Evolutionary conservation across 2,888 invertebrate species (phyloP).

Genomic region (Trissoscelio sp.): DNA sequence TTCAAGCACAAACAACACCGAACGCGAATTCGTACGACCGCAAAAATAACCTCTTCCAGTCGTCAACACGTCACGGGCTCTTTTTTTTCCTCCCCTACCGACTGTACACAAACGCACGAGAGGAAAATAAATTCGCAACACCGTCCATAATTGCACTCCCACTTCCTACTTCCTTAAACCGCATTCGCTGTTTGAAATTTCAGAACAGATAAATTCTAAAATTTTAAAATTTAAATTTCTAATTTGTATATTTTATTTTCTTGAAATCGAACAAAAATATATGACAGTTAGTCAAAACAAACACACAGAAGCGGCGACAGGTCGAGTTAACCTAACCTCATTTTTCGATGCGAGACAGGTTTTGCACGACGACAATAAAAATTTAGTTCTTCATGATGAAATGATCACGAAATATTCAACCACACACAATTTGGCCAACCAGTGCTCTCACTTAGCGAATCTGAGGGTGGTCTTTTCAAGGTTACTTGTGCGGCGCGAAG

Average conservation of each 20-base stretch:
- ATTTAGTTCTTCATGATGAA: not conserved
- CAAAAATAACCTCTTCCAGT: conserved; percentile 61
- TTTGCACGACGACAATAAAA: not conserved
- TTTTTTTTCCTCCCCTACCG: conserved; percentile 60
- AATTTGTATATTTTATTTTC: not conserved
- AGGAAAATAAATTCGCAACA: conserved; percentile 32
- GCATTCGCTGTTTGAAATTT: too few relatives aligned
- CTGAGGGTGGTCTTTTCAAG: conserved; percentile 81
- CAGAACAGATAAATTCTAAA: too few relatives aligned
- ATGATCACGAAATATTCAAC: not conserved
- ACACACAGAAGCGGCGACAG: not conserved
- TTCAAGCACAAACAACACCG: conserved; percentile 13
- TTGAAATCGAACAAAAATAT: not conserved
- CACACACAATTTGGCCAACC: not conserved
- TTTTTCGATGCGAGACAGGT: not conserved
- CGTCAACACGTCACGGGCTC: conserved; percentile 31
- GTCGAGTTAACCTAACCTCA: conserved; percentile 8
- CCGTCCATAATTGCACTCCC: conserved; percentile 43
- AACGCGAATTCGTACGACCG: conserved; percentile 2
- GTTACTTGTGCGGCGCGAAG: conserved; percentile 71
- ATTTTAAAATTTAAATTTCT: not conserved
- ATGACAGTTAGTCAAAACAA: not conserved
- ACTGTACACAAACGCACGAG: conserved; percentile 47
- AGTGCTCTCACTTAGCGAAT: conserved; percentile 18
- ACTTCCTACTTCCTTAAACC: conserved; percentile 41